These are phyloP conservation scores for Lissocephala sabroskyi DNA, from an alignment of 2,888 invertebrate species.

Conservation along the genomic window DNA sequence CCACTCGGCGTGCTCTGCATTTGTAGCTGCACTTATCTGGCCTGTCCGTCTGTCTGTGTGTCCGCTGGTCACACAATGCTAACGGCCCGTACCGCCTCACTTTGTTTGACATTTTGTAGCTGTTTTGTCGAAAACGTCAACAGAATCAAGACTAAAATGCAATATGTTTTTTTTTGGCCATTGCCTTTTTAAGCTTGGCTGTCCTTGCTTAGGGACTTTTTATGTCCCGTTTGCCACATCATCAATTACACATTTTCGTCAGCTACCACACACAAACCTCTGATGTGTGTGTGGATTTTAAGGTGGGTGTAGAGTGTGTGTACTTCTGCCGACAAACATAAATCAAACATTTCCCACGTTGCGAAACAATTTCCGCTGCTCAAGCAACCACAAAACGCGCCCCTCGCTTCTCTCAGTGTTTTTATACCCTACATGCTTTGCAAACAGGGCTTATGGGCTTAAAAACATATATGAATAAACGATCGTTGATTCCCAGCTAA, in stretches of 20 bases:
- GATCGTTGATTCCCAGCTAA: too few relatives aligned
- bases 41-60: not conserved
- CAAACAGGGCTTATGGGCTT: too few relatives aligned
- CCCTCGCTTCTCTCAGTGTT: not conserved
- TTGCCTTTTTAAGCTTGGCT: slow-evolving; percentile 1
- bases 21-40: slow-evolving; percentile 1
- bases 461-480: too few relatives aligned
- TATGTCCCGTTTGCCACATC: slow-evolving; percentile 57
- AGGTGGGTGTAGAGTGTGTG: too few relatives aligned
- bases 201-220: slow-evolving; percentile 17
- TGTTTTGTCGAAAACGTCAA: slow-evolving; percentile 62
- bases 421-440: too few relatives aligned
- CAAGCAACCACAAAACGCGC: slow-evolving; percentile 22
- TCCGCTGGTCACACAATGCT: not conserved
- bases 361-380: slow-evolving; percentile 61
- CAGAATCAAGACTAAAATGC: slow-evolving; percentile 35
- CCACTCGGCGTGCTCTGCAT: not conserved
- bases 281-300: slow-evolving; percentile 17
- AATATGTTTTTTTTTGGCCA: slow-evolving; percentile 19
- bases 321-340: slow-evolving; percentile 48
- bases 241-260: slow-evolving; percentile 51
- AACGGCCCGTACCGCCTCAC: slow-evolving; percentile 7
- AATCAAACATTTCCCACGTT: slow-evolving; percentile 66
- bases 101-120: slow-evolving; percentile 45
- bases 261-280: slow-evolving; percentile 28